Base-by-base conservation (phyloP, 92 coral and sea anemone species). In the Epizoanthus fatuus region DNA sequence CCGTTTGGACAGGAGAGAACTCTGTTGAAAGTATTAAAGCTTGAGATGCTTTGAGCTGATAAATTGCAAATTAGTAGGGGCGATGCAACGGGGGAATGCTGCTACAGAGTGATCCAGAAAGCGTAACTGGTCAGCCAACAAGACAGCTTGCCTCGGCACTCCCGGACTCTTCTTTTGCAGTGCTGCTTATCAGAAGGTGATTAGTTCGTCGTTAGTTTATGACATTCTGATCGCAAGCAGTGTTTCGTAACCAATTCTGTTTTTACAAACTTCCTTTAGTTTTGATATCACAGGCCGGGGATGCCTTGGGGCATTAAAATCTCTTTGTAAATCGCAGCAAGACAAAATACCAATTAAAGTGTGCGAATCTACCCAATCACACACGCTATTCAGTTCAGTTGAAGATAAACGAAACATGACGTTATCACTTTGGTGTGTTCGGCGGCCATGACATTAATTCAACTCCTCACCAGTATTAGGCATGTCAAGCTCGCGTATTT, bases 281-380 rank as follows among this genome's bases (percentile, higher is more conserved):
- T 56, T 77, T 77, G 32, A n/a, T 77, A 19, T 42, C 63, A 17
- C 40, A 49, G 53, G 9, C 20, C 10, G 16, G 68, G 22, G 13
- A 60, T 77, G 52, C 32, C 69, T 12, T 10, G 14, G 4, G 54
- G 57, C 25, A 42, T 12, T 35, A 14, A 1, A 17, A 5, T 59
- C 0, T n/a, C 54, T 74, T 57, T 69, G 52, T 74, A 16, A 8
- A 14, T 76, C 81, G 55, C 81, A 76, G 81, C 40, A 56, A 29
- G 82, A 39, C 51, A 62, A 77, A 77, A 77, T 77, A 19, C 56
- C 82, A 39, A 19, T 1, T 11, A 1, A 58, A 3, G 20, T 38
- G 16, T 59, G 4, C 5, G 6, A 55, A 9, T 10, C 12, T 49
- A 49, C 9, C 53, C 53, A 49, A 49, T 49, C 2, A 1, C 13